Evolutionary conservation across 2,113 vertebrate genomes (phyloP), one percentile per base, ranked within the genome.

Genomic region (Perognathus longimembris): DNA sequence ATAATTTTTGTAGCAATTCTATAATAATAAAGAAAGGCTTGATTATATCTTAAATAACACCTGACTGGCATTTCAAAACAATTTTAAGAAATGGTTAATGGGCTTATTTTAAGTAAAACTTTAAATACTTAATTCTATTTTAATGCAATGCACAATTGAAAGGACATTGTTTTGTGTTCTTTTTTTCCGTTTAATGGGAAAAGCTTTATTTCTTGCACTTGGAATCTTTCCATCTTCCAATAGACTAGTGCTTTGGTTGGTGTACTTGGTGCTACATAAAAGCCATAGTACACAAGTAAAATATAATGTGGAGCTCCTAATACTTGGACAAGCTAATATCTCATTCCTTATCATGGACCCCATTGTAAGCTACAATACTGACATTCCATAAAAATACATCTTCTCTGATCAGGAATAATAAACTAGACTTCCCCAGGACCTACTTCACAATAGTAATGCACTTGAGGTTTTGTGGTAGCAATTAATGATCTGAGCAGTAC

Each of bases 331-430:
- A 54, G 45, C 22, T 34, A 73, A 93, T 24, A 70, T 32, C 61
- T 76, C 77, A 67, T 80, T 88, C 15, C 64, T 85, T 63, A 45
- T 45, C 69, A 40, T 5, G 38, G 14, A 64, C 6, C 59, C 6
- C 67, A 14, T 34, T 80, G 17, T 91, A 63, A 40, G 15, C 34
- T 77, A 11, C 21, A 34, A 64, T 15, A 38, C 66, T 88, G 36
- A 59, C 71, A 24, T 26, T 83, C 36, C 17, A 61, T 11, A 84
- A 90, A 95, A 93, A 36, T 38, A 64, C 40, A 73, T 59, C 76
- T 93, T 79, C 77, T 80, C 71, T 92, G 36, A 93, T 42, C n/a
- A 89, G 36, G 95, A 95, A 93, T 94, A 92, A 92, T 95, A 69
- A 93, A 63, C 63, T 28, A 92, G 84, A 86, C 84, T 92, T 96